Conservation (phyloP, 1,140 invertebrate species). For the Dryas iulia region DNA sequence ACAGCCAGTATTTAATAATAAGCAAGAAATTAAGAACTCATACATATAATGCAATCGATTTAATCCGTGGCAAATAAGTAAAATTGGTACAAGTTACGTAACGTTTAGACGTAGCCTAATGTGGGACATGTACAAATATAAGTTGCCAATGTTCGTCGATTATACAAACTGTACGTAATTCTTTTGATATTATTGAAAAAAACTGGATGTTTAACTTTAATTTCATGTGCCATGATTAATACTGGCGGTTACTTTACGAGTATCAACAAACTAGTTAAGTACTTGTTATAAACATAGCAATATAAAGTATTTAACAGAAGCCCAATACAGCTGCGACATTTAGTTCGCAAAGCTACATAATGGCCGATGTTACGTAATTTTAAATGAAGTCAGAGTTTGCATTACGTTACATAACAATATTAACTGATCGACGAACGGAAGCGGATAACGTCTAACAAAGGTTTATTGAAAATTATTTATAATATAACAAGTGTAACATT, state of each 20-base stretch:
- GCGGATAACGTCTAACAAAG: constrained; percentile 16
- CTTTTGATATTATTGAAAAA: constrained; percentile 2
- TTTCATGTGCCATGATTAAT: background rate
- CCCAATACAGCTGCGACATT: constrained; percentile 50
- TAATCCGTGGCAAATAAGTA: background rate
- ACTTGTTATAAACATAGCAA: background rate
- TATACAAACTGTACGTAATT: background rate
- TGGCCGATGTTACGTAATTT: constrained; percentile 50
- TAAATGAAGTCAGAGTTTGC: constrained; percentile 53
- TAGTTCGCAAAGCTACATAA: constrained; percentile 51
- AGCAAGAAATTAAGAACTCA: background rate
- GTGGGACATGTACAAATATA: background rate
- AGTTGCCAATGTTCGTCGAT: background rate
- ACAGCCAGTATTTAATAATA: too few species aligned
- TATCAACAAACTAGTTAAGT: background rate
- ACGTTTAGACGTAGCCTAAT: background rate
- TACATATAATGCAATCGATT: background rate
- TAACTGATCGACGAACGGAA: constrained; percentile 46
- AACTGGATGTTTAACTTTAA: background rate
- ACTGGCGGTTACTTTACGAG: background rate
- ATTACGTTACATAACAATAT: constrained; percentile 50
- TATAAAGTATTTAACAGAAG: constrained; percentile 34
- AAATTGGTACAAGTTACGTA: background rate
- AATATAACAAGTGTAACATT: background rate
- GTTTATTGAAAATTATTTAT: background rate